Evolutionary conservation across 2,113 vertebrate species (phyloP).

Genomic region (Scomber scombrus): DNA sequence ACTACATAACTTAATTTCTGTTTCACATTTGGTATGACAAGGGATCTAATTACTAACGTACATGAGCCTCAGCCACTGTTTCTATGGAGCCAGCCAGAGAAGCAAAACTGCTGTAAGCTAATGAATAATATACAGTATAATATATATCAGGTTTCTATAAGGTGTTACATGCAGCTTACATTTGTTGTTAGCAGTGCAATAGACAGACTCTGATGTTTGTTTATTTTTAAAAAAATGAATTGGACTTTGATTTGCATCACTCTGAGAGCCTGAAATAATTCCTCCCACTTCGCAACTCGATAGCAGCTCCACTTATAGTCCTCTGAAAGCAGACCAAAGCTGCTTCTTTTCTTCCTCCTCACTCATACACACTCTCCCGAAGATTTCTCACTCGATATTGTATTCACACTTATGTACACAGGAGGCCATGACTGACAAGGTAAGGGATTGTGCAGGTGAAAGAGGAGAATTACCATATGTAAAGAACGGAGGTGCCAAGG

Average conservation of each 20-base stretch:
- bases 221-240: constrained; percentile 1
- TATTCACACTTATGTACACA: constrained; percentile 68
- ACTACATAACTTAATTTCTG: neutral
- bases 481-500: constrained; percentile 72
- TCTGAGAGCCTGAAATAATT: constrained; percentile 48
- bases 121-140: neutral
- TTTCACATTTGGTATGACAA: neutral
- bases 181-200: neutral
- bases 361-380: constrained; percentile 53
- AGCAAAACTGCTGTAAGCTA: constrained; percentile 1
- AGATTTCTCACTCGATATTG: constrained; percentile 65
- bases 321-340: constrained; percentile 51
- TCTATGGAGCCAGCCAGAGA: no score
- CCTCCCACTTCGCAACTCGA: constrained; percentile 13
- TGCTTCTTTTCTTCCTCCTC: constrained; percentile 38
- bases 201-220: no score
- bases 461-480: constrained; percentile 79
- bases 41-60: neutral
- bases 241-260: constrained; percentile 35
- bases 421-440: constrained; percentile 73
- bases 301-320: constrained; percentile 41
- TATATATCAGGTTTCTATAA: neutral
- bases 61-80: no score
- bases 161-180: neutral
- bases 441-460: constrained; percentile 64